phyloP scores from a whole-genome alignment of 2,888 invertebrate genomes.

The Eristalis tenax region DNA sequence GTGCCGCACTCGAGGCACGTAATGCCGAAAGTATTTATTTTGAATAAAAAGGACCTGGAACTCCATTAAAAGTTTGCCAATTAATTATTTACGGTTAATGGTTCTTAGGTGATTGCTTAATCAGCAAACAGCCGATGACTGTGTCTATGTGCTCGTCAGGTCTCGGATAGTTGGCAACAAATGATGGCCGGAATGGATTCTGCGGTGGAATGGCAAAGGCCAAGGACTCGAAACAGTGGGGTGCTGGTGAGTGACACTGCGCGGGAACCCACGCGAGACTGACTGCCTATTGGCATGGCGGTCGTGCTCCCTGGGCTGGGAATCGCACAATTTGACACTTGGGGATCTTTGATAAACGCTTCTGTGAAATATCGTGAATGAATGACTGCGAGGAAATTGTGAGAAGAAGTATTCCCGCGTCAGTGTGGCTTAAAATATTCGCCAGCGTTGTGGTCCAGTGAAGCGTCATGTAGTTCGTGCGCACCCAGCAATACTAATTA shows the following conservation, averaged over 20 bases:
- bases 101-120: conserved; percentile 63
- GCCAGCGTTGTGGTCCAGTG: too few species aligned
- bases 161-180: conserved; percentile 22
- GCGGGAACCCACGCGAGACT: background rate
- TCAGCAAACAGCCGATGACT: conserved; percentile 46
- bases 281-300: background rate
- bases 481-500: too few species aligned
- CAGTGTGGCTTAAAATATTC: too few species aligned
- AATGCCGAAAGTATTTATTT: conserved; percentile 49
- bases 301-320: background rate
- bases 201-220: background rate
- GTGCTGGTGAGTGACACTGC: background rate
- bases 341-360: background rate
- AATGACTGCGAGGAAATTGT: background rate
- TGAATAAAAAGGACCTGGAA: conserved; percentile 52
- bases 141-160: background rate
- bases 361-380: background rate
- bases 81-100: conserved; percentile 68
- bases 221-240: background rate
- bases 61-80: conserved; percentile 67
- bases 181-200: background rate
- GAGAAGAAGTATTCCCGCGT: too few species aligned
- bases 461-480: too few species aligned
- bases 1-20: background rate
- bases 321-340: background rate